Evolutionary conservation across 2,888 invertebrate genomes (phyloP), one percentile per base, ranked within the genome.

Genomic region (Heliconius charithonia): DNA sequence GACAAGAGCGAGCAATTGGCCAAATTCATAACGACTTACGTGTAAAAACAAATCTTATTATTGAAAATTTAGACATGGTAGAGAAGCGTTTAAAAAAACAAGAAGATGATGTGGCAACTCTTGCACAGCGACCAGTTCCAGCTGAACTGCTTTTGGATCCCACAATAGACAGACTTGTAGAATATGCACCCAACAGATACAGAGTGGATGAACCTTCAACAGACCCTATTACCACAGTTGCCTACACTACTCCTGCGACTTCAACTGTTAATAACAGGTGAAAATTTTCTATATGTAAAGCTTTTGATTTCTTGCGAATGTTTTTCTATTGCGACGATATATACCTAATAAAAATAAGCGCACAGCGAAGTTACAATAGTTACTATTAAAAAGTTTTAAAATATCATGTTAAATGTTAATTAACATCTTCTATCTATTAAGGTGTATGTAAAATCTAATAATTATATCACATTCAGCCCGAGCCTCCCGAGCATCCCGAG

Each of bases 41-140:
- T 82, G 94, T 97, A 0, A 98, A 98, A 89, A 97, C 98, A 0
- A 98, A 98, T 91, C 96, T 97, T 84, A 98, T 98, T 75, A 98
- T 98, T 76, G 97, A 97, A 85, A 98, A 98, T 90, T 95, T 98
- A 85, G 97, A 97, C 87, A 97, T 97, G 95, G 98, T 98, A 1
- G 98, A 98, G 87, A 97, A 97, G 86, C 95, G 97, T 67, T 89
- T 98, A 78, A 97, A 97, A 90, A 98, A 98, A 86, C 98, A 98
- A 85, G 97, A 98, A 86, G 97, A 97, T 85, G 97, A 97, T 86
- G 97, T 97, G 0, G 97, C 97, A 2, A 96, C 96, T 2, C 90
- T 97, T 75, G 97, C 97, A 0, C 97, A 97, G 86, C 93, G 97
- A 62, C 97, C 97, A 0, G 95, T 95, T 6, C 96, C 97, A 0